Evolutionary conservation across 2,113 vertebrate species (phyloP).

Genomic region (Mystacornis crossleyi): DNA sequence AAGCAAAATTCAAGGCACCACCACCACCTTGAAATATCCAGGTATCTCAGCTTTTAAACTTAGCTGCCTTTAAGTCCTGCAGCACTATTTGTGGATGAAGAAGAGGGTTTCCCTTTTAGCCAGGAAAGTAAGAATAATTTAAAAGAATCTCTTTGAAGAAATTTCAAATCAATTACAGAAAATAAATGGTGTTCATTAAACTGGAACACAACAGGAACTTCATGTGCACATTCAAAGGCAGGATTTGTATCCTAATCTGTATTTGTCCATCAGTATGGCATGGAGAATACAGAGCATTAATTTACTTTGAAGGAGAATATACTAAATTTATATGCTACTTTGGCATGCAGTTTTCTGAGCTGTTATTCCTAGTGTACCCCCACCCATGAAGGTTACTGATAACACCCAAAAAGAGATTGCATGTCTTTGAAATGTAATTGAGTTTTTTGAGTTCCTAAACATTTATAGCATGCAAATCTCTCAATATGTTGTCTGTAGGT

Average conservation of each 20-base stretch:
- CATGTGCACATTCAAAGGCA: neutral
- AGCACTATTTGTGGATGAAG: neutral
- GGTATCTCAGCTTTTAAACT: neutral
- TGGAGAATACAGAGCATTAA: neutral
- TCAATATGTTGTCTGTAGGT: neutral
- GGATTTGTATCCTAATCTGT: neutral
- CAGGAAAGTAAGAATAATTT: neutral
- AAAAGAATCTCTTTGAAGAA: neutral
- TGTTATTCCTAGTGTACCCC: neutral
- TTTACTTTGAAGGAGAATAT: neutral
- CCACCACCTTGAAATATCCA: neutral
- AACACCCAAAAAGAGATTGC: neutral
- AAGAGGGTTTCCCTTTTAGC: neutral
- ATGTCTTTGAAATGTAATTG: neutral
- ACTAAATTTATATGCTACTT: neutral
- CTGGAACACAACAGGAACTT: neutral
- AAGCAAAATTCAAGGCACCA: neutral
- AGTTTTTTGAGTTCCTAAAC: neutral
- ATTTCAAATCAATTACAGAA: neutral
- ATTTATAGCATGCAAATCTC: neutral
- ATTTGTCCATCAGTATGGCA: neutral
- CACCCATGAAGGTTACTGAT: neutral
- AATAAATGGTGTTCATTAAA: neutral
- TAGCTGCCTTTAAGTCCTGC: neutral
- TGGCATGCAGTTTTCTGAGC: neutral